Base-by-base conservation (phyloP, 1,140 invertebrate species). In the Papilio aristodemus region DNA sequence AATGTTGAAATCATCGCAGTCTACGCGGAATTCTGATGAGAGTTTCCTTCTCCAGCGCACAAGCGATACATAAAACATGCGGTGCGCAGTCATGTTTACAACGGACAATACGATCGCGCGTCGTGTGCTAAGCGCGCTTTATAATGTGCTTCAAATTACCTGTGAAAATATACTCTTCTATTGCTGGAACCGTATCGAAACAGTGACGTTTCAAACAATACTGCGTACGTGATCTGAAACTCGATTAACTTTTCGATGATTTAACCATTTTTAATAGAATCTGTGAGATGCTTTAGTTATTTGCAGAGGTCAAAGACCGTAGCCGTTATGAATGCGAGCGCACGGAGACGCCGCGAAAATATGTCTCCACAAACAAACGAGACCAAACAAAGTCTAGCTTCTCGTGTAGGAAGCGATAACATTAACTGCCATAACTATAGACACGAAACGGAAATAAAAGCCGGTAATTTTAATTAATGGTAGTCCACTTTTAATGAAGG, bases 61-160 rank as follows among this genome's bases (percentile, higher is more conserved):
- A 82, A 67, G 83, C 80, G 71, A 90, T 90, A 84, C 87, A 90
- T 90, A 87, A 83, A 86, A 90, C 86, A 89, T 84, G 75, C 77
- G 78, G 77, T 68, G 73, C 76, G 74, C 82, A 73, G 79, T 86
- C 86, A 86, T 90, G 89, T 89, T 90, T 84, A 91, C 89, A 89
- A 86, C 84, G 86, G 87, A 90, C 84, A 86, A 85, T 86, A 81
- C 70, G 78, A 71, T 84, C 80, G 78, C 83, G 71, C 54, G 37
- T 69, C 84, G 86, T 82, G 77, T 87, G 75, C 76, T 84, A 89
- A 85, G 72, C 79, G 77, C 22, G 75, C 57, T 75, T 83, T 83
- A 83, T 86, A 84, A 87, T 84, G 80, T 70, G 75, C 83, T 84
- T 89, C 80, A 86, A 85, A 86, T 86, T 86, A 80, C 73, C 73